Percentiles rank a stretch among this genome's conserved stretches.
phyloP scores from a whole-genome alignment of 1,140 invertebrate genomes.

The Pseudoatta argentina region DNA sequence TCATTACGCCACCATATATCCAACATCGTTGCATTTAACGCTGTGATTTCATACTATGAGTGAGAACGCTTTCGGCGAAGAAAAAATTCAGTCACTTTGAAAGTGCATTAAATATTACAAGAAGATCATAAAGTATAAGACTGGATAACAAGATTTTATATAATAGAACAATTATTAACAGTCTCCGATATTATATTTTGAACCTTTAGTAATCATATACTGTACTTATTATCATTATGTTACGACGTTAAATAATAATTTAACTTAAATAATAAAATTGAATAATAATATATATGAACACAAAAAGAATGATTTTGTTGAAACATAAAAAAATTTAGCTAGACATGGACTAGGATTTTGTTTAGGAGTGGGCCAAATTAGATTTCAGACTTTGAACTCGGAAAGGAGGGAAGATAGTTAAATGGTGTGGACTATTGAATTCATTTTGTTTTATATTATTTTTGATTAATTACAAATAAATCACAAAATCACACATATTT shows the following conservation, averaged over 20 bases:
- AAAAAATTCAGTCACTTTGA: slow-evolving; percentile 6
- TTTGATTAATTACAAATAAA: no score
- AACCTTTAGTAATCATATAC: background rate
- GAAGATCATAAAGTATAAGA: slow-evolving; percentile 5
- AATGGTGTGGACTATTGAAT: no score
- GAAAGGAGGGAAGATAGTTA: no score
- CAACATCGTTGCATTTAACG: slow-evolving; percentile 49
- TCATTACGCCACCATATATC: slow-evolving; percentile 48
- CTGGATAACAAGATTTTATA: slow-evolving; percentile 9
- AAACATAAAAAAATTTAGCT: no score
- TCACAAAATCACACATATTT: no score
- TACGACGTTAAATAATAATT: background rate
- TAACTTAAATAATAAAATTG: background rate
- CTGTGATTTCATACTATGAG: slow-evolving; percentile 27
- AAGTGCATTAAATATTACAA: slow-evolving; percentile 7
- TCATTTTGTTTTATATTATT: no score
- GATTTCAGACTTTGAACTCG: no score
- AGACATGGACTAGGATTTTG: no score
- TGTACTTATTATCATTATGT: background rate
- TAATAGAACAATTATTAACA: background rate
- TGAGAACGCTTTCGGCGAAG: slow-evolving; percentile 1
- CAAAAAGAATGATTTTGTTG: no score
- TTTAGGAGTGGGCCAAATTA: no score
- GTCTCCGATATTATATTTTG: background rate
- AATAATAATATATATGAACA: background rate